Base-by-base conservation (phyloP, 2,888 invertebrate species). In the Agriopis aurantiaria region DNA sequence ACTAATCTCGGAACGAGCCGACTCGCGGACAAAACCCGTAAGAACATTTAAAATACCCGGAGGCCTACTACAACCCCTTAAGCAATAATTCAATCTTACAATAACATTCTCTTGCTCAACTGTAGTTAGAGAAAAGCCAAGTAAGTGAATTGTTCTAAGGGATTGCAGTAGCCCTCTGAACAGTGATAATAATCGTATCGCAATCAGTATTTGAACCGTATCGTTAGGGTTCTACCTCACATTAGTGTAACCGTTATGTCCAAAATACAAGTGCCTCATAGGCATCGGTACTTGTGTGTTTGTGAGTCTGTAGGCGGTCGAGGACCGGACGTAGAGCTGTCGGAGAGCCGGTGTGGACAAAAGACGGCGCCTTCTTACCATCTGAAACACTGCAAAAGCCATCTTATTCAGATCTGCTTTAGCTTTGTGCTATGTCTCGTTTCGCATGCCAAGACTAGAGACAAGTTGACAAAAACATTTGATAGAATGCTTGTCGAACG, bases 221-320 rank as follows among this genome's bases (percentile, higher is more conserved):
- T 76, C 73, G 69, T 74, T 79, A 81, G 80, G 82, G 82, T 85
- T 81, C 81, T 82, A 84, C 80, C 80, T 85, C 84, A 84, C 81
- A 72, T 80, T 85, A 82, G 79, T 72, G 70, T 80, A 76, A 74
- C 71, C 73, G 74, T 79, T 72, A 75, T 74, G 76, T 76, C 73
- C 66, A 63, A 69, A 71, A 72, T 70, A 81, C 79, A 76, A 78
- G 82, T 79, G 76, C 71, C 67, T 70, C 61, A 68, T 63, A 60
- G 62, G 73, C 67, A 70, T 48, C 53, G 60, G 73, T 69, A 73
- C 75, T 78, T 72, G 77, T 71, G 78, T 75, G 49, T 71, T 59
- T 70, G 69, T 63, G 68, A 68, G 69, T 23, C 51, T 66, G 61
- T 65, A 60, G 62, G 57, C 68, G 67, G 69, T 65, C 66, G 69